Conservation (phyloP, 2,888 invertebrate species). For the Bimastos eiseni region DNA sequence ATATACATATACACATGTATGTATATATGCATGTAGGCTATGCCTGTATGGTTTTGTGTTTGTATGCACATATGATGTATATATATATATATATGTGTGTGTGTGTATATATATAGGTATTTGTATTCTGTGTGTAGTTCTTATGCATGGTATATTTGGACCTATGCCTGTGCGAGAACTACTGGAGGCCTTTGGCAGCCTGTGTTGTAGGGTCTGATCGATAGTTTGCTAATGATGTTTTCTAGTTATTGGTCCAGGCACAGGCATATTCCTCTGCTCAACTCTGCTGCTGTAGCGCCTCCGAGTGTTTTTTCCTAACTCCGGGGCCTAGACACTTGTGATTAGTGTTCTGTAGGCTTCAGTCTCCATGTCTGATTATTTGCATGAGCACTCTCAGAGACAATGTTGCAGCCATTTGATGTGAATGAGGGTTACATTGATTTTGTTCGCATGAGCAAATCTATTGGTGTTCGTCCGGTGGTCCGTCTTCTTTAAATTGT, state of each 20-base stretch:
- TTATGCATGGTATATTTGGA: neutral
- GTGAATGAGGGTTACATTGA: neutral
- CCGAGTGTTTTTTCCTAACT: neutral
- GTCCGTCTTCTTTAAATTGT: neutral
- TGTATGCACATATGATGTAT: neutral
- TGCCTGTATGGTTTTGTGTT: no score
- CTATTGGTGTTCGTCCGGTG: neutral
- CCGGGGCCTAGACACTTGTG: neutral
- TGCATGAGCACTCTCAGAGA: neutral
- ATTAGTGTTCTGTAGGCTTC: neutral
- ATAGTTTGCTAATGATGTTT: constrained; percentile 20
- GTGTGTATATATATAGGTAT: neutral
- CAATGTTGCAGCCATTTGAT: neutral
- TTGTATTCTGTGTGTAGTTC: neutral
- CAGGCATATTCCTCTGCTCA: neutral
- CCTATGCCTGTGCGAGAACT: neutral
- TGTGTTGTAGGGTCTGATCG: neutral
- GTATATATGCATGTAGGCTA: no score
- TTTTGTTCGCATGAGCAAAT: neutral
- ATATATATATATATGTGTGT: neutral
- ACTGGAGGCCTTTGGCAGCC: neutral
- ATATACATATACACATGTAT: neutral
- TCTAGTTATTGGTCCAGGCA: neutral
- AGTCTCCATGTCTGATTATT: neutral
- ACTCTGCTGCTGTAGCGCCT: neutral